Percentiles rank a stretch among this genome's conserved stretches.
phyloP scores from a whole-genome alignment of 1,140 invertebrate species.

The Neotoxoptera formosana region DNA sequence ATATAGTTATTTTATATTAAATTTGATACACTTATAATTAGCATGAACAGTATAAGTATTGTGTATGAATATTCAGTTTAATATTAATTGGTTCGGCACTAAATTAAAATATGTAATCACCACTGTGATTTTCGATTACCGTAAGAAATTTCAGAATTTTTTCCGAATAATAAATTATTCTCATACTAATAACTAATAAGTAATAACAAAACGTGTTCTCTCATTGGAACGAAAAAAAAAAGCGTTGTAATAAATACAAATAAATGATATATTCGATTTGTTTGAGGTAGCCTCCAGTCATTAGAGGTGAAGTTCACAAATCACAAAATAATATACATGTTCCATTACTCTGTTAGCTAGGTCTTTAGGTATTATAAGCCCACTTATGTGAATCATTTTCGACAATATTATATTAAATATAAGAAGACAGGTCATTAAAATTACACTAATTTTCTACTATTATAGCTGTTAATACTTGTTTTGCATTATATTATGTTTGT shows the following conservation, averaged over 20 bases:
- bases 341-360: not conserved
- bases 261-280: not conserved
- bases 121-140: not conserved
- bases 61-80: not conserved
- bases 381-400: not conserved
- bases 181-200: not conserved
- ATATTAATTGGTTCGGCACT: not conserved
- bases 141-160: not conserved
- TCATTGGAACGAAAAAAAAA: not conserved
- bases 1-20: not conserved
- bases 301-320: not conserved
- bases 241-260: not conserved
- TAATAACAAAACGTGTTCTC: not conserved
- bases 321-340: not conserved
- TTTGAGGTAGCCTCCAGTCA: not conserved
- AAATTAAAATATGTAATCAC: not conserved
- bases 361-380: too few species aligned
- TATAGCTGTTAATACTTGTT: slow-evolving; percentile 21
- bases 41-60: not conserved
- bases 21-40: not conserved
- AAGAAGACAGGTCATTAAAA: not conserved
- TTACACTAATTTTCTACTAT: not conserved
- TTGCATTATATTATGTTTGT: not conserved
- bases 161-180: not conserved
- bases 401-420: not conserved